Conservation (phyloP, 2,797 vertebrate species). For the Sebastes oblongus region DNA sequence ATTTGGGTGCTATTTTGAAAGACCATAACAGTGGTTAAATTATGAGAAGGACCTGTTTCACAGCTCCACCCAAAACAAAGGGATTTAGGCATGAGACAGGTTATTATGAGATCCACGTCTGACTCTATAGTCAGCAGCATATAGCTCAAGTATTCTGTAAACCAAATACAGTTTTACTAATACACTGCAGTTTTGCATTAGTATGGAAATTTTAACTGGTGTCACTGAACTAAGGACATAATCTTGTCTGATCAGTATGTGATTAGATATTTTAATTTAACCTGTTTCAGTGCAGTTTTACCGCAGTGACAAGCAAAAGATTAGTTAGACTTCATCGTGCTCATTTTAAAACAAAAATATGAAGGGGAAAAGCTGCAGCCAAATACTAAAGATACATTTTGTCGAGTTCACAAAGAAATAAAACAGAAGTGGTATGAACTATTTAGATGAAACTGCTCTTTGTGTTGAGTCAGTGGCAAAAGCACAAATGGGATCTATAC, state of each 20-base stretch:
- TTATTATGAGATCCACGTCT: constrained; percentile 78
- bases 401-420: background rate
- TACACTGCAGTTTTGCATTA: background rate
- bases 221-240: background rate
- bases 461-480: constrained; percentile 20
- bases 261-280: background rate
- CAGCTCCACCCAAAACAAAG: constrained; percentile 79
- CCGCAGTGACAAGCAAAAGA: background rate
- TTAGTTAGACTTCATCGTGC: background rate
- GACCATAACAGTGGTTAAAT: constrained; percentile 74
- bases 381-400: background rate
- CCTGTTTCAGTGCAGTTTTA: background rate
- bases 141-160: constrained; percentile 24
- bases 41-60: constrained; percentile 76
- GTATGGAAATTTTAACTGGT: background rate
- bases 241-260: background rate
- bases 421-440: constrained; percentile 19
- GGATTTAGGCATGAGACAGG: constrained; percentile 74
- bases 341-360: background rate
- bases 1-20: constrained; percentile 62
- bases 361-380: background rate
- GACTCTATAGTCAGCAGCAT: constrained; percentile 55
- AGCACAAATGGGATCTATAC: constrained; percentile 6
- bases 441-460: constrained; percentile 22
- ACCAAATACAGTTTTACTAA: constrained; percentile 19